phyloP scores from a whole-genome alignment of 2,113 vertebrate genomes.

The Tachuris rubrigastra region DNA sequence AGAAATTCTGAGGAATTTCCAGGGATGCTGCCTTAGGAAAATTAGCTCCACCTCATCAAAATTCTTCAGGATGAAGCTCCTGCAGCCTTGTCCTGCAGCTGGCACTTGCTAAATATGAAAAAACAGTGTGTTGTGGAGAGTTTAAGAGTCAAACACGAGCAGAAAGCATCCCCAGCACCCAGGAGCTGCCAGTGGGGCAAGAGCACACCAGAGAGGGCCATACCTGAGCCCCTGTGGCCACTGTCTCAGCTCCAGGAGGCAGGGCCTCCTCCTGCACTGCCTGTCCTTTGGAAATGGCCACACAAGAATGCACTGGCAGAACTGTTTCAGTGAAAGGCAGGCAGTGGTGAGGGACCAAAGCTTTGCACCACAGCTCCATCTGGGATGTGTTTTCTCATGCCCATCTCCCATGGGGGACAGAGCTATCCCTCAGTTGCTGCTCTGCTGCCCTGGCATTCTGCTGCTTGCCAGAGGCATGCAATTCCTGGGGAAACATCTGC shows the following conservation, averaged over 20 bases:
- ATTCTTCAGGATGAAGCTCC: neutral
- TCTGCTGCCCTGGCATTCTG: neutral
- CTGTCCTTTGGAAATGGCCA: neutral
- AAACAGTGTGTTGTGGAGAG: rapidly evolving
- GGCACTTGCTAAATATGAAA: neutral
- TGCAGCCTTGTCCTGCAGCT: neutral
- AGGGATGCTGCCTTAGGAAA: neutral
- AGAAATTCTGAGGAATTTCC: neutral
- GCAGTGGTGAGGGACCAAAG: neutral
- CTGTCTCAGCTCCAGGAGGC: neutral
- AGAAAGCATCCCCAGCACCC: neutral
- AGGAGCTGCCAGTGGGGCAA: neutral
- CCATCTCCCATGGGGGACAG: neutral
- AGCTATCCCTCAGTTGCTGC: neutral
- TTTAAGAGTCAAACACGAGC: rapidly evolving
- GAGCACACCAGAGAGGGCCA: neutral
- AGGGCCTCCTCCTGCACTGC: neutral
- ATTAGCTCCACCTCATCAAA: neutral
- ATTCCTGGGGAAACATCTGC: too few relatives aligned
- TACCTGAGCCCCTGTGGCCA: neutral
- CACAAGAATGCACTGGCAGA: neutral
- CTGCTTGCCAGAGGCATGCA: neutral
- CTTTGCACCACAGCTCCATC: neutral
- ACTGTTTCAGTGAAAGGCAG: neutral
- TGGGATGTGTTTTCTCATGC: neutral